Conservation (phyloP, 1,140 invertebrate genomes). For the Drosophila mauritiana region DNA sequence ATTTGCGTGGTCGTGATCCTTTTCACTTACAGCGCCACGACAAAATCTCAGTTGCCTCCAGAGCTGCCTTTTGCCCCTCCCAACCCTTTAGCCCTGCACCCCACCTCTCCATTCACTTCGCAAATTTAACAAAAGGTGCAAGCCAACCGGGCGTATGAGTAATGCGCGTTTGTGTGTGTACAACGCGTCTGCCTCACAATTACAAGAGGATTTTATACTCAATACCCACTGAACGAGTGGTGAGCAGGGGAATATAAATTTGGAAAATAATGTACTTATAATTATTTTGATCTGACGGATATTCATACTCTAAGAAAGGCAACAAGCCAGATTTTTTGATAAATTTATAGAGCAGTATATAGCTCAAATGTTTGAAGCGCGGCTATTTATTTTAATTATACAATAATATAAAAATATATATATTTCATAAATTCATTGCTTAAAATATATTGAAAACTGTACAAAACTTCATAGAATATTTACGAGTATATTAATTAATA, state of each 20-base stretch:
- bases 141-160: slow-evolving; percentile 42
- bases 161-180: slow-evolving; percentile 34
- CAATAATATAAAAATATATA: no score
- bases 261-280: not conserved
- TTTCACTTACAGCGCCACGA: slow-evolving; percentile 56
- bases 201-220: slow-evolving; percentile 42
- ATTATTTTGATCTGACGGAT: not conserved
- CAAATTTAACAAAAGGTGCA: slow-evolving; percentile 38
- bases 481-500: no score
- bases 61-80: slow-evolving; percentile 5
- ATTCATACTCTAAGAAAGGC: not conserved
- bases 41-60: slow-evolving; percentile 49
- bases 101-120: not conserved
- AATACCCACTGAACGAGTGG: slow-evolving; percentile 20
- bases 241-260: not conserved
- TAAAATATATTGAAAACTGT: no score
- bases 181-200: slow-evolving; percentile 35
- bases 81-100: not conserved
- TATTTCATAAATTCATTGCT: no score
- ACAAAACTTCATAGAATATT: no score
- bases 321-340: no score
- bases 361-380: not conserved
- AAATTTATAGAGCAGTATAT: not conserved
- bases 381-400: not conserved
- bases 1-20: slow-evolving; percentile 64